These are phyloP conservation scores for Sebastes nivosus DNA, from an alignment of 2,797 vertebrate genomes.

Conservation along the genomic window DNA sequence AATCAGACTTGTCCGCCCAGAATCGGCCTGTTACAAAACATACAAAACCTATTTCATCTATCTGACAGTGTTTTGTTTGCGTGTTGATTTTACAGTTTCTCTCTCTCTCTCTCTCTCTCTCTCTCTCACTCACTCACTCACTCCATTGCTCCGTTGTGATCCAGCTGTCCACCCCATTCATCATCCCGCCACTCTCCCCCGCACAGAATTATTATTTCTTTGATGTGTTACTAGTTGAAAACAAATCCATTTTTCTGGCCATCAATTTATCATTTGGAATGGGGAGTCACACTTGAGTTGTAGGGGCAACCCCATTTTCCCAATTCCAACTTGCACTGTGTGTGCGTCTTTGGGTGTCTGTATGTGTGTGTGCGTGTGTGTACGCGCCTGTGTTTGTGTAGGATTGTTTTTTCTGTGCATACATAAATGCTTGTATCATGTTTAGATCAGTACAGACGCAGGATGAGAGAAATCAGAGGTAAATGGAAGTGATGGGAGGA, in stretches of 20 bases:
- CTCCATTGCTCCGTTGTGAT: conserved; percentile 80
- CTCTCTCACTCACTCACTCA: conserved; percentile 59
- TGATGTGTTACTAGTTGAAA: conserved; percentile 87
- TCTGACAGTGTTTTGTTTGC: conserved; percentile 66
- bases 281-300: conserved; percentile 83
- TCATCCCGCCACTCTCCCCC: conserved; percentile 81
- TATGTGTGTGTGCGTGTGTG: neutral
- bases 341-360: neutral
- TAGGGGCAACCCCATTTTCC: conserved; percentile 75
- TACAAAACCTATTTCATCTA: conserved; percentile 18
- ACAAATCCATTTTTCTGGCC: conserved; percentile 87
- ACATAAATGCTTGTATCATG: conserved; percentile 10
- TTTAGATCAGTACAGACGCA: conserved; percentile 27
- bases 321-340: conserved; percentile 50
- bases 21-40: conserved; percentile 2
- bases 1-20: neutral
- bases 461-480: conserved; percentile 45
- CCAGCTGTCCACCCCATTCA: conserved; percentile 83
- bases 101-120: conserved; percentile 9
- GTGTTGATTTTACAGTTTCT: conserved; percentile 70
- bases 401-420: conserved; percentile 13
- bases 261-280: conserved; percentile 86
- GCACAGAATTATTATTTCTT: conserved; percentile 87
- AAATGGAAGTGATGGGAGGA: conserved; percentile 41
- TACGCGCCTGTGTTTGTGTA: neutral